phyloP scores from a whole-genome alignment of 2,888 invertebrate species.

The Nomada fabriciana region DNA sequence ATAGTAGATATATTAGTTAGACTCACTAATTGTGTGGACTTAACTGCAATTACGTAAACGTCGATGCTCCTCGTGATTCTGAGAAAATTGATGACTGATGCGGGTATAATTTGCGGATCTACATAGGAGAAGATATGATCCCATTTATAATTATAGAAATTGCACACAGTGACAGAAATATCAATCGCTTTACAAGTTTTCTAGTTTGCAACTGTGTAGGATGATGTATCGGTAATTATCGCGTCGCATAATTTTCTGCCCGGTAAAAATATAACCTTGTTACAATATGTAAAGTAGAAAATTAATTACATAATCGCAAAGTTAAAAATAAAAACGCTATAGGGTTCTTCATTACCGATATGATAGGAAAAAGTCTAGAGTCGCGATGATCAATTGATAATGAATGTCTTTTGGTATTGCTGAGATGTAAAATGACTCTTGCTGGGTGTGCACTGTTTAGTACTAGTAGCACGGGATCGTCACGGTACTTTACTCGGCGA shows the following conservation, averaged over 20 bases:
- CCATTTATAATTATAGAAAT: background rate
- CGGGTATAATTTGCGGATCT: conserved; percentile 1
- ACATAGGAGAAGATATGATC: conserved; percentile 5
- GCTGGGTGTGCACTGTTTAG: conserved; percentile 29
- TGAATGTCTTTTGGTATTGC: conserved; percentile 18
- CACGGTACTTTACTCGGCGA: conserved; percentile 55
- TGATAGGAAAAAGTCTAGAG: background rate
- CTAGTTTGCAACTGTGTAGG: background rate
- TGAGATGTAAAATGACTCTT: conserved; percentile 13
- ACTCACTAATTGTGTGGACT: background rate
- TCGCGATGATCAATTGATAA: conserved; percentile 2
- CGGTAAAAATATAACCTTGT: background rate
- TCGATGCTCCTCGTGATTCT: background rate
- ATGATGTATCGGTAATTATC: background rate
- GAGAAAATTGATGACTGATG: background rate
- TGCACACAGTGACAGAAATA: no score
- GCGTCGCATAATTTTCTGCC: background rate
- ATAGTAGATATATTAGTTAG: background rate
- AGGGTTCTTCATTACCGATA: background rate
- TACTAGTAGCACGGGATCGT: conserved; percentile 58
- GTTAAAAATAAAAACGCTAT: background rate
- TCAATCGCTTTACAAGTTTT: background rate
- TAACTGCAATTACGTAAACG: background rate
- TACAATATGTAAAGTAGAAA: background rate
- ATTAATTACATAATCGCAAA: background rate